Base-by-base conservation (phyloP, 1,140 invertebrate species). In the Geopemphigus sp. region DNA sequence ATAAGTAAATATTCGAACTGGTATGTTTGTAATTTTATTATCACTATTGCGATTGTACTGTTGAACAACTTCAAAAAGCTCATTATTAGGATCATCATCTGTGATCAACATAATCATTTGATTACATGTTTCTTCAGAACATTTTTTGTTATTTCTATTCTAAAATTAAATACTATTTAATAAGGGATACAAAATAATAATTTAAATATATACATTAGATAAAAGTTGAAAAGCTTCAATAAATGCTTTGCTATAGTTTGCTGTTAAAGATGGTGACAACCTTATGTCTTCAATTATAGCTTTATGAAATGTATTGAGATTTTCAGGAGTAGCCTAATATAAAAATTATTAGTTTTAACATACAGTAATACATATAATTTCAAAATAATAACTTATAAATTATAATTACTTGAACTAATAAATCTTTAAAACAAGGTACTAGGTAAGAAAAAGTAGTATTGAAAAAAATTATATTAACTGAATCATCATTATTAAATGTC, bases 101-200 rank as follows among this genome's bases (percentile, higher is more conserved):
- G 98, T 99, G 63, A 99, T 91, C n/a, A 99, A 86, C 96, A 99
- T 98, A 61, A 99, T 97, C 12, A 96, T 91, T 87, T 99, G 96
- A 87, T 98, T 99, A 84, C 97, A 99, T 15, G 90, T 88, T 47
- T 87, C 86, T 61, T 85, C 82, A 14, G 57, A 63, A 83, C 82
- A 32, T 82, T 83, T n/a, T 54, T 82, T 59, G 80, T 82, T 29
- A 17, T 85, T 10, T 87, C 84, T 66, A 90, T 86, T 81, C 91
- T 91, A 84, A 88, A 82, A 81, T 84, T 83, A 47, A 83, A 80
- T 80, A 80, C 14, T 45, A 66, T 1, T 45, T 22, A 45, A 1
- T 66, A 24, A 5, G 14, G 10, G 29, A 22, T 59, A 17, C 17
- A 32, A 15, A 50, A 50, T 50, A 50, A 50, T 12, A 11, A 4